A percentile compares a stretch with the other conserved stretches of the same genome.
Conservation (phyloP, 2,888 invertebrate species). For the Hermaeophaga mercurialis region DNA sequence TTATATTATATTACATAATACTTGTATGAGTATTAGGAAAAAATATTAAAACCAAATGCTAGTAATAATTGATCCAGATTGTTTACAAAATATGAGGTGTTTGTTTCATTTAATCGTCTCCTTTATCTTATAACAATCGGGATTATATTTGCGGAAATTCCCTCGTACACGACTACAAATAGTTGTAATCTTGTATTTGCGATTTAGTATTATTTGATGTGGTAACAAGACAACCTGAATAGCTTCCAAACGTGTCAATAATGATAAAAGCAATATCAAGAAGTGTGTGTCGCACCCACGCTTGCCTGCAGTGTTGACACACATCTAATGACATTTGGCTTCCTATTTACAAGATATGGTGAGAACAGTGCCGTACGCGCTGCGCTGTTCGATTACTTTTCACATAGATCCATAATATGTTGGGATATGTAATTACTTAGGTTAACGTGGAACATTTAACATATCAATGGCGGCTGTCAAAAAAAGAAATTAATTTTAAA, state of each 20-base stretch:
- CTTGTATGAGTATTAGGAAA: too few species aligned
- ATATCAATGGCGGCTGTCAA: too few species aligned
- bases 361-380: neutral
- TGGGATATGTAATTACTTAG: too few species aligned
- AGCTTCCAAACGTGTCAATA: conserved; percentile 49
- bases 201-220: conserved; percentile 31
- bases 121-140: neutral
- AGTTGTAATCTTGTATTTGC: conserved; percentile 25
- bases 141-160: neutral
- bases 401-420: too few species aligned
- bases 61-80: too few species aligned
- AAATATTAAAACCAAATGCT: too few species aligned
- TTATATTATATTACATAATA: too few species aligned
- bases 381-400: too few species aligned
- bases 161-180: conserved; percentile 3
- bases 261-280: conserved; percentile 50
- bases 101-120: neutral
- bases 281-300: conserved; percentile 45
- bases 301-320: conserved; percentile 34
- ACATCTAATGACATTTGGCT: conserved; percentile 37
- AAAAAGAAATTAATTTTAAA: too few species aligned
- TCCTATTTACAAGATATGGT: conserved; percentile 27
- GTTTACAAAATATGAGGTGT: too few species aligned
- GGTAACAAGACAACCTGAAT: conserved; percentile 48
- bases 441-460: too few species aligned